Evolutionary conservation across 2,888 invertebrate genomes (phyloP), one percentile per base, ranked within the genome.

Genomic region (Pantelozetes paolii): DNA sequence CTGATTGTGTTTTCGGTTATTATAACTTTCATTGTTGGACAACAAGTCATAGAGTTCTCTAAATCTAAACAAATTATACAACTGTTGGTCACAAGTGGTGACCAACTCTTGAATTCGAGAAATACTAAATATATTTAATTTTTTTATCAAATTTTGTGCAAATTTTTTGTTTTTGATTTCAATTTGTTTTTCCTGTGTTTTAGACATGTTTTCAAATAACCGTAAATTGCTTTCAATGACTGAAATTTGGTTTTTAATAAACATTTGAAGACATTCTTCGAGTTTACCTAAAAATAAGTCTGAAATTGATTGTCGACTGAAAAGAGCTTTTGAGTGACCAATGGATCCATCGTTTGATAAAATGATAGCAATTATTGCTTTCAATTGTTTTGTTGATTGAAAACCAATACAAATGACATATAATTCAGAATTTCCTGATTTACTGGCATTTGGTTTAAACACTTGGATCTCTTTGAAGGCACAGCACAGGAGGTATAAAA

Each of bases 351-450:
- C 2, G 13, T 40, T 26, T n/a, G 57, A 13, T 11, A 30, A 70
- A 30, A 67, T 42, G 1, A 8, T 64, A 8, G 45, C 0, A 13
- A 73, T n/a, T 20, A 74, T 30, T 54, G 73, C 13, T 8, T 32
- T 54, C 36, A 71, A 71, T 28, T 6, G 13, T 28, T 36, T 8
- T 23, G 76, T 69, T 6, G 69, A 75, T 3, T 72, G 20, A 54
- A 77, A 79, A 23, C 76, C 75, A 36, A 78, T 28, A 59, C 82
- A 82, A n/a, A 96, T 84, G 0, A 94, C 86, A 81, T 97, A 97
- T 0, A 91, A 87, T 83, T 97, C 97, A 0, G 96, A 96, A 83
- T 97, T 97, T 9, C 96, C 96, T 80, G 90, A 89, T 81, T 93
- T 92, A n/a, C 96, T 96, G 0, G 92, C 91, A 0, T 88, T 89